phyloP scores from a whole-genome alignment of 2,113 vertebrate genomes.

The Mobula hypostoma region DNA sequence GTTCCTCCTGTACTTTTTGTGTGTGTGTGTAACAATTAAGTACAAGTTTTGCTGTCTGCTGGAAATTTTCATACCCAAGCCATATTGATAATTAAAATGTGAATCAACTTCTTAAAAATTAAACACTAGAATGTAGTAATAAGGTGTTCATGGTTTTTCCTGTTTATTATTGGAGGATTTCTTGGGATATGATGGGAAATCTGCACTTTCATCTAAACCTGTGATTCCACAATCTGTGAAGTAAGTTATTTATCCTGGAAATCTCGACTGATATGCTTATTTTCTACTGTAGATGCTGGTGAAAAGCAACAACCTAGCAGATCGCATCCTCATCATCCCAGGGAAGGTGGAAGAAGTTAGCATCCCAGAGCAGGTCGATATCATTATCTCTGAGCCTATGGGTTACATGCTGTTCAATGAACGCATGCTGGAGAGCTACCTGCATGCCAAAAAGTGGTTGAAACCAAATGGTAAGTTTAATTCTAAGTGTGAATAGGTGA shows the following conservation, averaged over 20 bases:
- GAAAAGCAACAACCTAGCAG: conserved; percentile 82
- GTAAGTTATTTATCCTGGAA: background rate
- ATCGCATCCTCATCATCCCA: conserved; percentile 82
- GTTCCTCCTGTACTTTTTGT: too few relatives aligned
- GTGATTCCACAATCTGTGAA: too few relatives aligned
- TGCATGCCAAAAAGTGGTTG: conserved; percentile 93
- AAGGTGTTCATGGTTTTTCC: background rate
- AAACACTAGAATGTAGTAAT: background rate
- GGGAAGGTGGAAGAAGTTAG: conserved; percentile 92
- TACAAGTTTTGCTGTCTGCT: background rate
- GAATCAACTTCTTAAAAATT: too few relatives aligned
- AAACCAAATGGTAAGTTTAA: conserved; percentile 72
- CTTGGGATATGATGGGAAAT: background rate
- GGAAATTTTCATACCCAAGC: background rate
- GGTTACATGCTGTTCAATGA: conserved; percentile 97
- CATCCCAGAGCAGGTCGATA: conserved; percentile 86
- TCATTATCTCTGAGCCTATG: conserved; percentile 95
- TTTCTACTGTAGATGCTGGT: conserved; percentile 69
- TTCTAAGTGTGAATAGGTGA: background rate
- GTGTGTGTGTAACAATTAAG: background rate
- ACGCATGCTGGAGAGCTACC: conserved; percentile 91
- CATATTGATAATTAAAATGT: too few relatives aligned
- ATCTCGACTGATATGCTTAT: background rate
- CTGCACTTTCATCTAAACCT: background rate
- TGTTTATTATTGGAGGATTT: background rate